These are phyloP conservation scores for Prosopocoilus inquinatus DNA, from an alignment of 2,888 invertebrate genomes.

Conservation along the genomic window DNA sequence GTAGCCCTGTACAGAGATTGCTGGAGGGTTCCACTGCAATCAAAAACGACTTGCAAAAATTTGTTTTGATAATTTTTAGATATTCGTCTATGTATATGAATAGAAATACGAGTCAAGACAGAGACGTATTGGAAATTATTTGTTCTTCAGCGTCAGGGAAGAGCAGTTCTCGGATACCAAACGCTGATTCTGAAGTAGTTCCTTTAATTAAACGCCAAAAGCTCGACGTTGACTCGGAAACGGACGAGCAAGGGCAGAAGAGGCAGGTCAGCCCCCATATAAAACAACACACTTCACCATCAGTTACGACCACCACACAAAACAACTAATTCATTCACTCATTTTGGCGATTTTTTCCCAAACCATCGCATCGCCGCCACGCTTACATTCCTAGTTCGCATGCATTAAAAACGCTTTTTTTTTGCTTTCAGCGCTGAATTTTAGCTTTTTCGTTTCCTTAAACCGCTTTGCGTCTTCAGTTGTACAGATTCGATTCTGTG, in stretches of 20 bases:
- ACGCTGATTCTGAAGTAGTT: constrained; percentile 25
- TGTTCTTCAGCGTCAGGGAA: constrained; percentile 13
- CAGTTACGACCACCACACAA: background rate
- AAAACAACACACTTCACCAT: constrained; percentile 13
- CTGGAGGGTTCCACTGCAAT: no score
- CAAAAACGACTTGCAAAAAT: no score
- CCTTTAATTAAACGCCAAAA: constrained; percentile 40
- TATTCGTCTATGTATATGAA: constrained; percentile 44
- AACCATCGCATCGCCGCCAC: no score
- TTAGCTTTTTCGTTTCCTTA: constrained; percentile 1
- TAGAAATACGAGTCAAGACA: constrained; percentile 37
- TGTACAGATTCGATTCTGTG: background rate
- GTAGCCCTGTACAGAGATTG: no score
- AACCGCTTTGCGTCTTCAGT: background rate
- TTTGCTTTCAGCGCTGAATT: constrained; percentile 5
- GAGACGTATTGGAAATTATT: constrained; percentile 33
- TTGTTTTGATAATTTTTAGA: constrained; percentile 30
- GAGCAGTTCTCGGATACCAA: constrained; percentile 16
- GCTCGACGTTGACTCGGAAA: constrained; percentile 41
- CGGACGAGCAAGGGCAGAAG: constrained; percentile 38
- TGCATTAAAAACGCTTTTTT: background rate
- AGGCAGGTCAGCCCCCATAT: constrained; percentile 48
- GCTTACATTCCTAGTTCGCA: background rate
- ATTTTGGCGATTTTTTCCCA: no score
- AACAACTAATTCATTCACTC: no score